A percentile compares a stretch with the other conserved stretches of the same genome.
Evolutionary conservation across 2,113 vertebrate species (phyloP).

Genomic region (Poecile atricapillus): DNA sequence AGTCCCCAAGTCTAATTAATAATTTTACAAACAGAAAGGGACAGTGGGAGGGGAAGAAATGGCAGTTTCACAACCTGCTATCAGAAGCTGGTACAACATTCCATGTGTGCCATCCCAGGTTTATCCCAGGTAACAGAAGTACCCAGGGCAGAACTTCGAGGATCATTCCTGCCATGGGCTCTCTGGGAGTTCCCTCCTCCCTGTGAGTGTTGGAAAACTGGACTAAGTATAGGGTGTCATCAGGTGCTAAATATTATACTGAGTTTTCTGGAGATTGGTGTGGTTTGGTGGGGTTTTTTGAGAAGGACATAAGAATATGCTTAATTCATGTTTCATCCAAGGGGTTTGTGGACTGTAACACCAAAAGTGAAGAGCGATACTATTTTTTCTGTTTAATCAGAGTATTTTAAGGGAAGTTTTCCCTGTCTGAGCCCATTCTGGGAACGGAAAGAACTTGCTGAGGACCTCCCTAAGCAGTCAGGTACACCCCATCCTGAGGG

Average conservation of each 20-base stretch:
- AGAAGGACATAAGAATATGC: not conserved
- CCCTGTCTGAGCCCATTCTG: not conserved
- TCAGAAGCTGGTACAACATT: not conserved
- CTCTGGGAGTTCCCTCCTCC: not conserved
- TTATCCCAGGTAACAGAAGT: not conserved
- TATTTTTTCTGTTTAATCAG: not conserved
- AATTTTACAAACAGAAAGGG: not conserved
- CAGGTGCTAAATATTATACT: not conserved
- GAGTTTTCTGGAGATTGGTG: not conserved
- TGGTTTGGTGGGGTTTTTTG: not conserved
- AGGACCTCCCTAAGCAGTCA: not conserved
- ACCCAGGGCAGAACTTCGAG: not conserved
- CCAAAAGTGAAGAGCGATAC: not conserved
- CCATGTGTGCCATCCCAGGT: not conserved
- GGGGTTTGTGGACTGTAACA: not conserved
- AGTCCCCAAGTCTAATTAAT: not conserved
- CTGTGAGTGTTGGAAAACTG: not conserved
- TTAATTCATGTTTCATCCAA: not conserved
- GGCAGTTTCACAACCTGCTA: not conserved
- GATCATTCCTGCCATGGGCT: not conserved
- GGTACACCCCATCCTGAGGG: not conserved
- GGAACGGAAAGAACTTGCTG: not conserved
- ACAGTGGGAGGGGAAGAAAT: not conserved
- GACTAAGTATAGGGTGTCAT: fast-evolving
- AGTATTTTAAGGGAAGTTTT: not conserved